A percentile compares a stretch with the other conserved stretches of the same genome.
Evolutionary conservation across 2,797 vertebrate genomes (phyloP).

Genomic region (Meriones psammophilus): DNA sequence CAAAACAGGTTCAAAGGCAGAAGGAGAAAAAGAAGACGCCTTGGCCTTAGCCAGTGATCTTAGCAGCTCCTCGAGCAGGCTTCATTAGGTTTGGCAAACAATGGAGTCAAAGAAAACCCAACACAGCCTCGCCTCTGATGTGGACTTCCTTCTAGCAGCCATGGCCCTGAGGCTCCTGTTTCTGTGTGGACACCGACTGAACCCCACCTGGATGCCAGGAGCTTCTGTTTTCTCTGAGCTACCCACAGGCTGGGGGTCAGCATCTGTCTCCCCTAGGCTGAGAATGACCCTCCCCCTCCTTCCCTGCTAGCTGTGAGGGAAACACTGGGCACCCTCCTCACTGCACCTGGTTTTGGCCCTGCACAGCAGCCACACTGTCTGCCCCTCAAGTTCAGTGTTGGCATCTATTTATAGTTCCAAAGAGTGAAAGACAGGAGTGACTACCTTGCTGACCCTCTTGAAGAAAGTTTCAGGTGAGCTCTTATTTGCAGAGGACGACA

Average conservation of each 20-base stretch:
- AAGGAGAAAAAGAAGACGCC: conserved; percentile 47
- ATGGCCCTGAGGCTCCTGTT: accelerated
- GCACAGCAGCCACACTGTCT: neutral
- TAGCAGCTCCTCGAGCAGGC: neutral
- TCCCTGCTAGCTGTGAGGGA: neutral
- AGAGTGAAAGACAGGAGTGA: neutral
- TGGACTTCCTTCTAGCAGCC: neutral
- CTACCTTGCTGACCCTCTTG: neutral
- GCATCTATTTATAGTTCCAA: neutral
- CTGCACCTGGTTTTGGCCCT: neutral
- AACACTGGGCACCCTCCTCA: neutral
- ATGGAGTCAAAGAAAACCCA: neutral
- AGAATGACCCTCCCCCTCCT: neutral
- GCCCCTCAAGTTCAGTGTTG: neutral
- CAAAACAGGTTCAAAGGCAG: conserved; percentile 64
- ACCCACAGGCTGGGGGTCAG: neutral
- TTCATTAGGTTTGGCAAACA: conserved; percentile 16
- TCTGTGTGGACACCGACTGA: neutral
- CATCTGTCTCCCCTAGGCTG: accelerated
- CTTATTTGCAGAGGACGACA: neutral
- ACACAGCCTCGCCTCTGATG: accelerated
- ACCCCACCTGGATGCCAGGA: neutral
- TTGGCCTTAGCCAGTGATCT: neutral
- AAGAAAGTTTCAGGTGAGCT: neutral
- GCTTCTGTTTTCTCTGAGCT: neutral